A percentile compares a stretch with the other conserved stretches of the same genome.
phyloP scores from a whole-genome alignment of 2,113 vertebrate genomes.

The Leptobrachium leishanense region DNA sequence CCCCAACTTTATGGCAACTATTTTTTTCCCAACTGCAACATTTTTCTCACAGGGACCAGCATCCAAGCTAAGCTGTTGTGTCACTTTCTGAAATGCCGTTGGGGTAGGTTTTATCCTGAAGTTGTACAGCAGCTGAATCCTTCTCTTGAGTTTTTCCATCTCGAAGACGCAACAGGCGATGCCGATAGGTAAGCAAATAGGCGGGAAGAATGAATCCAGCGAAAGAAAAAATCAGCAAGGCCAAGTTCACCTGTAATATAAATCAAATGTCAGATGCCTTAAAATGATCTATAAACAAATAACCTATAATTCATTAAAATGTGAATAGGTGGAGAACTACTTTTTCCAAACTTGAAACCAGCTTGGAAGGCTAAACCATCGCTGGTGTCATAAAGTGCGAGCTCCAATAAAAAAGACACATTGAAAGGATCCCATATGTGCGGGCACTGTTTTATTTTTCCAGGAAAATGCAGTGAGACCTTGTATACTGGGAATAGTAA shows the following conservation, averaged over 20 bases:
- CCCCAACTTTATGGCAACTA: neutral
- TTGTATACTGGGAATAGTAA: no score
- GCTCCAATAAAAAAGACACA: no score
- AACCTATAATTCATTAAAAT: no score
- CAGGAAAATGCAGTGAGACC: no score
- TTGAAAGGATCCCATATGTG: no score
- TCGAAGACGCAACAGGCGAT: neutral
- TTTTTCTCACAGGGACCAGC: neutral
- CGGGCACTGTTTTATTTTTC: no score
- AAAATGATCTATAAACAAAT: no score
- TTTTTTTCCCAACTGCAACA: neutral
- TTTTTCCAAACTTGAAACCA: no score
- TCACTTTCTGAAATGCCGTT: constrained; percentile 18
- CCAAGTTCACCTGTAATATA: constrained; percentile 23
- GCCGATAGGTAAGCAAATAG: constrained; percentile 9
- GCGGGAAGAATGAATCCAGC: constrained; percentile 26
- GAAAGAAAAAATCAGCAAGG: constrained; percentile 27
- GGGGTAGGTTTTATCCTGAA: neutral
- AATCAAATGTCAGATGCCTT: neutral
- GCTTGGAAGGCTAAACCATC: no score
- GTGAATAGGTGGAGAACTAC: no score
- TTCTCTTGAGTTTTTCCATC: constrained; percentile 2
- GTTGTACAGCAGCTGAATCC: constrained; percentile 19
- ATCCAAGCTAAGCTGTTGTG: neutral
- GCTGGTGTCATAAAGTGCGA: no score